Percentiles rank a stretch among this genome's conserved stretches.
These are phyloP conservation scores for Peromyscus eremicus DNA, from an alignment of 2,797 vertebrate species.

Conservation along the genomic window DNA sequence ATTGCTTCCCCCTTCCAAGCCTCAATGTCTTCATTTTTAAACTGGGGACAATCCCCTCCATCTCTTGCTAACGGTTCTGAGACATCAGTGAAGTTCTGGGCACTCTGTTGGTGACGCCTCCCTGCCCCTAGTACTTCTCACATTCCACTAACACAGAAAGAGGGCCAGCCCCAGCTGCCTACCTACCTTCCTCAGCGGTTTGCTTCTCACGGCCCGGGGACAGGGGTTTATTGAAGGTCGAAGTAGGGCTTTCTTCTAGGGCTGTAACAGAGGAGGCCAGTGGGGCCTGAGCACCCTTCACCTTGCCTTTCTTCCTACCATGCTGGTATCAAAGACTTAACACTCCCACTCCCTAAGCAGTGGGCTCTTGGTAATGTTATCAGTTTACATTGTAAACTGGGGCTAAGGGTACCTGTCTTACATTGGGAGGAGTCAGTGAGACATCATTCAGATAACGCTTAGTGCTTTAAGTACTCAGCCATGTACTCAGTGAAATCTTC, in stretches of 20 bases:
- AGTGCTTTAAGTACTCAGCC: not conserved
- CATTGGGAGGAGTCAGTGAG: not conserved
- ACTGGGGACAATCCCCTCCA: not conserved
- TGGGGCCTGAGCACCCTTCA: not conserved
- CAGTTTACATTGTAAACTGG: not conserved
- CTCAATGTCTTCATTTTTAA: not conserved
- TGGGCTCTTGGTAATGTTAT: not conserved
- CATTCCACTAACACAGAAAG: accelerated
- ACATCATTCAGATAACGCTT: not conserved
- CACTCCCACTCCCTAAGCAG: not conserved
- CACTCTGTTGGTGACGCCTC: not conserved
- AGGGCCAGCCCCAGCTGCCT: accelerated
- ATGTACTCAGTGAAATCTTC: not conserved
- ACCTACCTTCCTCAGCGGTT: conserved; percentile 17
- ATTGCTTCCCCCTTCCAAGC: not conserved
- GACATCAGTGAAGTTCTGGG: not conserved
- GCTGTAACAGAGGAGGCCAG: conserved; percentile 77
- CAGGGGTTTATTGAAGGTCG: conserved; percentile 87
- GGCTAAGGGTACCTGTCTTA: not conserved
- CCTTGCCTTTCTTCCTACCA: accelerated
- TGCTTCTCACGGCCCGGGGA: conserved; percentile 83
- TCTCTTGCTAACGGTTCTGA: not conserved
- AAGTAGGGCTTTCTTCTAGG: conserved; percentile 87
- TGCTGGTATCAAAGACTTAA: not conserved
- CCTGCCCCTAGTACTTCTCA: not conserved